Evolutionary conservation across 2,113 vertebrate genomes (phyloP).

Genomic region (Panthera uncia): DNA sequence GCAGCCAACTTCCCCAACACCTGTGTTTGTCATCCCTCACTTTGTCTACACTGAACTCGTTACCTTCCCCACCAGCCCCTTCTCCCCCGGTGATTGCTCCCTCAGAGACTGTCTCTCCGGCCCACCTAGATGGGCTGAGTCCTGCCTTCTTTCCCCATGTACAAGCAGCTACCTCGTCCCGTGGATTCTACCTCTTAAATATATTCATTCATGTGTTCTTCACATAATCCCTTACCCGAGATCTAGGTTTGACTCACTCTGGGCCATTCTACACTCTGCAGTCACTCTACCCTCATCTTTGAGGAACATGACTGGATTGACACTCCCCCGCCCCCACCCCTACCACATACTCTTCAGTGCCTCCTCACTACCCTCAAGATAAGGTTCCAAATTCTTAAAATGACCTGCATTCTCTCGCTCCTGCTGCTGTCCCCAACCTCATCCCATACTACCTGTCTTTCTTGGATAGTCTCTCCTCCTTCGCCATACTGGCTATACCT

Average conservation of each 20-base stretch:
- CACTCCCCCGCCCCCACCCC: neutral
- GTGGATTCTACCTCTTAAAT: neutral
- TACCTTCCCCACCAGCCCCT: neutral
- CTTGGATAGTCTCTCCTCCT: neutral
- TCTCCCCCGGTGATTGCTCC: neutral
- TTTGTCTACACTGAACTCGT: neutral
- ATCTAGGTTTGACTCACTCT: neutral
- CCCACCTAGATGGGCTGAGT: neutral
- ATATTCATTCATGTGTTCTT: neutral
- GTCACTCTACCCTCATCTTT: neutral
- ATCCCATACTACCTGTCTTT: accelerated
- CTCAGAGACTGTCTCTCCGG: neutral
- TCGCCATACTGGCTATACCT: neutral
- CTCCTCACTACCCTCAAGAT: neutral
- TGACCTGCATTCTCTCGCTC: neutral
- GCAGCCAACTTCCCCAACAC: neutral
- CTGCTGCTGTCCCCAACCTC: neutral
- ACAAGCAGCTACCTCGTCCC: neutral
- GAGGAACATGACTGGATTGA: neutral
- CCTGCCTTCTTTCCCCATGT: neutral
- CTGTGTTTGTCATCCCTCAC: neutral
- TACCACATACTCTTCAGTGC: neutral
- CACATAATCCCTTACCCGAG: neutral
- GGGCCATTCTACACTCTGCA: neutral
- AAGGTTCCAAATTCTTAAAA: neutral